Evolutionary conservation across 2,113 vertebrate species (phyloP).

Genomic region (Myrmophylax atrothorax): DNA sequence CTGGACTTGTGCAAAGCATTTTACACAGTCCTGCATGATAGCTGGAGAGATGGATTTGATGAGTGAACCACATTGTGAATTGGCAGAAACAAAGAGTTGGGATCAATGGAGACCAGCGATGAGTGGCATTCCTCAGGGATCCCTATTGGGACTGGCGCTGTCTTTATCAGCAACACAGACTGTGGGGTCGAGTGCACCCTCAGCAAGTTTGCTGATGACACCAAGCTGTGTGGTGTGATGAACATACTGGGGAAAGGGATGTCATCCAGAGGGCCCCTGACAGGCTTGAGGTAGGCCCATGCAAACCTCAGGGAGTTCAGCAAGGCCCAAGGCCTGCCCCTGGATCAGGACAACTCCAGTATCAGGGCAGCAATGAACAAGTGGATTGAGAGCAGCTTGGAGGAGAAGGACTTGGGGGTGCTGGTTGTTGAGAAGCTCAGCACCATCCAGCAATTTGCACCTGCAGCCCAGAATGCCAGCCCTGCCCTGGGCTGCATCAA

Average conservation of each 20-base stretch:
- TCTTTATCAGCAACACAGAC: not conserved
- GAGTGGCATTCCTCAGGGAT: not conserved
- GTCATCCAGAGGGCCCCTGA: not conserved
- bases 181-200: not conserved
- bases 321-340: not conserved
- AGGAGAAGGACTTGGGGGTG: not conserved
- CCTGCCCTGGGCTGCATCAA: not conserved
- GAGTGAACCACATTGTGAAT: not conserved
- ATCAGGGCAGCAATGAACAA: not conserved
- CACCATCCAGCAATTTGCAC: not conserved
- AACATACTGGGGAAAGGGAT: not conserved
- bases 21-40: not conserved
- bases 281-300: not conserved
- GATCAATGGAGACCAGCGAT: not conserved
- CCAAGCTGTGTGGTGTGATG: not conserved
- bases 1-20: not conserved
- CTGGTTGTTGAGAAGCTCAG: not conserved
- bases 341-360: not conserved
- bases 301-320: not conserved
- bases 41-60: not conserved
- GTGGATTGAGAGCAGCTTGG: not conserved
- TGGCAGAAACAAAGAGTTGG: not conserved
- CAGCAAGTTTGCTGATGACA: not conserved
- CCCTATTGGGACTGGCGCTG: rapidly evolving
- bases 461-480: not conserved